A percentile compares a stretch with the other conserved stretches of the same genome.
These are phyloP conservation scores for Psix sp. DNA, from an alignment of 1,140 invertebrate species.

Conservation along the genomic window DNA sequence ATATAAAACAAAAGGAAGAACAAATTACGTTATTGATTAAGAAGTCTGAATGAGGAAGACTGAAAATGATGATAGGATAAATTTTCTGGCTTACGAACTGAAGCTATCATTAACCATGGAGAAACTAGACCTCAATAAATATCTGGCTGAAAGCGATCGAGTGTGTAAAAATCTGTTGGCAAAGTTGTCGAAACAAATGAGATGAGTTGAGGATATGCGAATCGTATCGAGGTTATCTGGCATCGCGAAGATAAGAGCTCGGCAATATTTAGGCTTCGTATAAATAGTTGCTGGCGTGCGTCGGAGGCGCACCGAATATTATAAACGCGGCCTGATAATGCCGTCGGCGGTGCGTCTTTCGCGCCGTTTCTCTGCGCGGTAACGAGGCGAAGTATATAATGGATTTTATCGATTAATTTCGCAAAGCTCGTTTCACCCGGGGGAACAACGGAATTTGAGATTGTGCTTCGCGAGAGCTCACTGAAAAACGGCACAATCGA, in stretches of 20 bases:
- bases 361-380: slow-evolving; percentile 18
- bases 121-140: no score
- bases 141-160: no score
- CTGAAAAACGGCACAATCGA: slow-evolving; percentile 30
- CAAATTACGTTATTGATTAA: no score
- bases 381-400: slow-evolving; percentile 45
- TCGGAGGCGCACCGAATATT: slow-evolving; percentile 56
- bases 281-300: slow-evolving; percentile 56
- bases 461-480: slow-evolving; percentile 43
- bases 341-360: slow-evolving; percentile 28
- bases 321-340: slow-evolving; percentile 48
- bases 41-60: no score
- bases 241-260: slow-evolving; percentile 25
- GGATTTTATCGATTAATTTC: slow-evolving; percentile 58
- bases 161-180: not conserved
- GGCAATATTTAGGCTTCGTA: slow-evolving; percentile 57
- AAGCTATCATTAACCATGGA: no score
- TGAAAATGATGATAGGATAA: no score
- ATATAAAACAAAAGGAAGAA: no score
- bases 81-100: no score
- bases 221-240: slow-evolving; percentile 1
- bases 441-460: slow-evolving; percentile 39
- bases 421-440: slow-evolving; percentile 20
- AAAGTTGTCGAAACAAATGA: not conserved
- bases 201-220: not conserved